A percentile compares a stretch with the other conserved stretches of the same genome.
phyloP scores from a whole-genome alignment of 2,888 invertebrate genomes.

The Melinopterus prodromus region DNA sequence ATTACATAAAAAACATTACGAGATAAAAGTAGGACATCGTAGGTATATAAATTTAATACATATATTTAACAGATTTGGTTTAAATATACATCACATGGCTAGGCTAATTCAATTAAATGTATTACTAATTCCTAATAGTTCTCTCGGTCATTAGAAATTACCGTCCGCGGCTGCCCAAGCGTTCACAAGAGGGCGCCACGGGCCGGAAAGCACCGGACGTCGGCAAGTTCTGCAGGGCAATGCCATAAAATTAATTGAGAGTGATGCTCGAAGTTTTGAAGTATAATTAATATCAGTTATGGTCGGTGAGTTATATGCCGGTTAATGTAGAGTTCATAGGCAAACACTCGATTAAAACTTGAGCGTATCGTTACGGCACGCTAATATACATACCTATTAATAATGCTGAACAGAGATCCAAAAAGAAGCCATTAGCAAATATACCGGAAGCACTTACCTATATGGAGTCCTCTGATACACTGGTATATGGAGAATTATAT shows the following conservation, averaged over 20 bases:
- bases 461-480: too few relatives aligned
- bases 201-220: neutral
- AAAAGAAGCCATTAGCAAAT: too few relatives aligned
- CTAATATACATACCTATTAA: neutral
- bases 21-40: too few relatives aligned
- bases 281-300: neutral
- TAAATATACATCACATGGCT: neutral
- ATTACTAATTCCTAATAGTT: neutral
- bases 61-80: neutral
- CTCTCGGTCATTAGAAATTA: neutral
- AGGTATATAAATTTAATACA: too few relatives aligned
- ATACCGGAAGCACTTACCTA: too few relatives aligned
- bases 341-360: constrained; percentile 4
- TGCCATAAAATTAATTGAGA: constrained; percentile 4
- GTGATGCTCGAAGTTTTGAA: constrained; percentile 4
- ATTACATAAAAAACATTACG: too few relatives aligned
- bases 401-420: neutral
- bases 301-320: neutral
- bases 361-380: neutral
- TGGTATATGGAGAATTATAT: too few relatives aligned
- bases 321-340: neutral
- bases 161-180: neutral
- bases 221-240: neutral
- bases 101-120: neutral
- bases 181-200: neutral